A percentile compares a stretch with the other conserved stretches of the same genome.
Conservation (phyloP, 2,113 vertebrate genomes). For the Genyomyrus donnyi region DNA sequence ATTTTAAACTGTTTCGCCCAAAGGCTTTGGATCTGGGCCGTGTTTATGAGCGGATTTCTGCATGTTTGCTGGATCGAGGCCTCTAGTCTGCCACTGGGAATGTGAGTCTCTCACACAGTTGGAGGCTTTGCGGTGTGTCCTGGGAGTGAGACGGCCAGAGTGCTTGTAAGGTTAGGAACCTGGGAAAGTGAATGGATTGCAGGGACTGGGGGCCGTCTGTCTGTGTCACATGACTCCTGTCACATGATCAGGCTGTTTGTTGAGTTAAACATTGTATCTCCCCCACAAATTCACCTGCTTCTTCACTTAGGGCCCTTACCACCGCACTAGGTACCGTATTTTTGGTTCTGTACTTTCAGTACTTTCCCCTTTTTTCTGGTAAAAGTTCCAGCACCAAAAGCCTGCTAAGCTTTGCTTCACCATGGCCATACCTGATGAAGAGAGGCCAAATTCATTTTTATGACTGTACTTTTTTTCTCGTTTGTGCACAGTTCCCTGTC, state of each 20-base stretch:
- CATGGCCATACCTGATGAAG: neutral
- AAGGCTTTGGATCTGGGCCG: conserved; percentile 14
- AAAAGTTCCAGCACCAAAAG: too few relatives aligned
- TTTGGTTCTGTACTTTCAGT: too few relatives aligned
- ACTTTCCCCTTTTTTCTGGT: too few relatives aligned
- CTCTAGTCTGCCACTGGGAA: neutral
- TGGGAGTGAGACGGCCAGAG: neutral
- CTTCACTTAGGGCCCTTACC: neutral
- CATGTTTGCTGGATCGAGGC: neutral
- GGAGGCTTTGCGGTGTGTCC: neutral
- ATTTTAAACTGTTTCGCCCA: conserved; percentile 2
- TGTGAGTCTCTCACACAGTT: neutral
- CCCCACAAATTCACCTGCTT: neutral
- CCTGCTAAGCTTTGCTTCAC: neutral
- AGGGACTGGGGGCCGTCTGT: neutral
- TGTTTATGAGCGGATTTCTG: neutral
- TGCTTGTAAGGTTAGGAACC: neutral
- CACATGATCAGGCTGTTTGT: neutral
- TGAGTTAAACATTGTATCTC: neutral
- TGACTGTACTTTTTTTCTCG: neutral
- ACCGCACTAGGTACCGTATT: too few relatives aligned
- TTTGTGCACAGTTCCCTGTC: neutral
- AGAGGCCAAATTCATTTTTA: neutral
- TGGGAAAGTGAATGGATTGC: neutral
- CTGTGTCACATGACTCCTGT: conserved; percentile 7